Evolutionary conservation across 2,888 invertebrate genomes (phyloP).

Genomic region (Perithous albicinctus): DNA sequence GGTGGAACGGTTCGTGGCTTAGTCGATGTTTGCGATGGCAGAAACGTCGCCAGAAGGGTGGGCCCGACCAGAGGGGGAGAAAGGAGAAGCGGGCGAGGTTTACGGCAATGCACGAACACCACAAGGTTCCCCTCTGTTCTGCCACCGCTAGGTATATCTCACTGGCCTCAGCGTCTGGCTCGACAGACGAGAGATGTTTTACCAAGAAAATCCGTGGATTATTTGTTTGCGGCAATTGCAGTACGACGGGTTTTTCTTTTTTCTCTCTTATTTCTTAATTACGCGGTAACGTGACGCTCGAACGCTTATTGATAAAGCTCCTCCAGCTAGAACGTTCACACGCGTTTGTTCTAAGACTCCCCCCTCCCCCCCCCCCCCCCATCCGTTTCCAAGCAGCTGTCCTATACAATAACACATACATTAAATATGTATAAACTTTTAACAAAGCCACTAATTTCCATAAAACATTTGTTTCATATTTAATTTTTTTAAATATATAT

Average conservation of each 20-base stretch:
- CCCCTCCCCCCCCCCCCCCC: conserved; percentile 2
- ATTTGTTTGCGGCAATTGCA: not conserved
- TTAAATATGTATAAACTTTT: not conserved
- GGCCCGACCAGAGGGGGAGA: conserved; percentile 1
- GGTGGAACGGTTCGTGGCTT: conserved; percentile 32
- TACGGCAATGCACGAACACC: conserved; percentile 62
- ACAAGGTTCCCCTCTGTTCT: conserved; percentile 51
- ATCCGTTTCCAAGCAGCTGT: conserved; percentile 55
- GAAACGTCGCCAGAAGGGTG: conserved; percentile 29
- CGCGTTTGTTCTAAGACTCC: conserved; percentile 44
- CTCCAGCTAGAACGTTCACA: conserved; percentile 26
- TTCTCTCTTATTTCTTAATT: not conserved
- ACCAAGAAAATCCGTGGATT: not conserved
- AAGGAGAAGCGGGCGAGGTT: conserved; percentile 33
- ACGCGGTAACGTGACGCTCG: not conserved
- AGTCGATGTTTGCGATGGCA: conserved; percentile 26
- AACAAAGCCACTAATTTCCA: not conserved
- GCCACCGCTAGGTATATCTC: not conserved
- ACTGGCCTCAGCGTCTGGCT: not conserved
- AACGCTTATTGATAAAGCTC: conserved; percentile 49
- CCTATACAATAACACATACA: conserved; percentile 20
- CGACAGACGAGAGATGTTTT: not conserved
- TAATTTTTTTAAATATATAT: too few species aligned
- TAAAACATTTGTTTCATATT: too few species aligned
- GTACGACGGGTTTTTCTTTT: not conserved